Conservation (phyloP, 2,797 vertebrate genomes). For the Emydoidea blandingii region DNA sequence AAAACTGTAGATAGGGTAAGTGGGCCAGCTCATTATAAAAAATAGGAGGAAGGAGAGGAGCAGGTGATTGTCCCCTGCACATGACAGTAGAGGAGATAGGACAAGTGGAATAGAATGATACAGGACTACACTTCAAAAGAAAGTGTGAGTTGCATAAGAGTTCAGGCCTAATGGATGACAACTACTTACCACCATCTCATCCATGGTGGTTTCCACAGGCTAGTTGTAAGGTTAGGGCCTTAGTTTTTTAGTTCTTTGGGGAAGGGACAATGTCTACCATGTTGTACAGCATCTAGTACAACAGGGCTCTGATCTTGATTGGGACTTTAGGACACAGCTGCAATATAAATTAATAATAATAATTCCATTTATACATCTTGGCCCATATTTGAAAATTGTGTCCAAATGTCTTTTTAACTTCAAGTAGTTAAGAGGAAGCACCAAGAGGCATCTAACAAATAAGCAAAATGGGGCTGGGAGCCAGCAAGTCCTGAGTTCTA, state of each 20-base stretch:
- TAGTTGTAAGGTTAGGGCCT: not conserved
- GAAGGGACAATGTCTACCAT: not conserved
- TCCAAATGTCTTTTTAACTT: not conserved
- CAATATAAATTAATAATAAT: not conserved
- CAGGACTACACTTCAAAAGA: not conserved
- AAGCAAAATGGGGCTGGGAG: not conserved
- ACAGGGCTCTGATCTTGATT: not conserved
- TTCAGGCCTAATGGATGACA: not conserved
- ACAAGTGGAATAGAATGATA: not conserved
- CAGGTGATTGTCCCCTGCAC: not conserved
- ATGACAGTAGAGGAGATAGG: not conserved
- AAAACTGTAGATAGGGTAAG: not conserved
- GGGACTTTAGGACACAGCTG: not conserved
- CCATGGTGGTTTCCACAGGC: not conserved
- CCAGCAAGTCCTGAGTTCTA: not conserved
- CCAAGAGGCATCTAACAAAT: not conserved
- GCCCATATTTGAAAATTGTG: not conserved
- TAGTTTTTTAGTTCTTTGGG: not conserved
- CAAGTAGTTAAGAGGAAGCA: not conserved
- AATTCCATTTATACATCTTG: not conserved
- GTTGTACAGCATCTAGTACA: not conserved
- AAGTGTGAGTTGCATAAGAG: not conserved
- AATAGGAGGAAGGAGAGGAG: not conserved
- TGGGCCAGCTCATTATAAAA: not conserved
- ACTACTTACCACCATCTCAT: not conserved